Base-by-base conservation (phyloP, 2,113 vertebrate genomes). In the Megaleporinus macrocephalus region DNA sequence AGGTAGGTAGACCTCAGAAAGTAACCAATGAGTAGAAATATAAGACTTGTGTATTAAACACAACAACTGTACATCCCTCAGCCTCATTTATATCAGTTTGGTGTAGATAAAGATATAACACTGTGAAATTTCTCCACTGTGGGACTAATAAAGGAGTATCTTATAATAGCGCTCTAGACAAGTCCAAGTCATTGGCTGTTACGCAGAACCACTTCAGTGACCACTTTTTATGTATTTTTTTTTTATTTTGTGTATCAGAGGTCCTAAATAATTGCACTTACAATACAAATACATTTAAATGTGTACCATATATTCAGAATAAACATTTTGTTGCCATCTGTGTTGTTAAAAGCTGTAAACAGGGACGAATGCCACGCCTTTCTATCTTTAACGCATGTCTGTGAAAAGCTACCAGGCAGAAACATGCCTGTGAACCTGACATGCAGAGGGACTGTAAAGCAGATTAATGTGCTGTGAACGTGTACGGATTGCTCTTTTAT, bases 401-500 rank as follows among this genome's bases (percentile, higher is more conserved):
- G 2, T 53, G 16, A 41, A 57, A 75, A 81, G 69, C 30, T 27
- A 15, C n/a, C 27, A 12, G 14, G 15, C 61, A n/a, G 66, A n/a
- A 44, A 70, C 66, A 41, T 33, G 16, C 20, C 61, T 55, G 47
- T 66, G 41, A 79, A 51, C 57, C 79, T 74, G 57, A 68, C 66
- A 29, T 29, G 44, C 26, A 30, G 44, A 70, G 79, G 44, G n/a
- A 30, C 78, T 20, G 30, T 51, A 49, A 49, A 66, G 74, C 49
- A 68, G 61, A 78, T 78, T 68, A 78, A 73, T 73, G n/a, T 20
- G 0, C 47, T 26, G 57, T 18, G 29, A 44, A 55, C 36, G 59
- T 81, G 79, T 15, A 24, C 51, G n/a, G 14, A 30, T 61, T 65
- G 53, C 26, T 77, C 47, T 73, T 80, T 73, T 68, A 24, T 59